Evolutionary conservation across 2,888 invertebrate species (phyloP).

Genomic region (Drosophila lutescens): DNA sequence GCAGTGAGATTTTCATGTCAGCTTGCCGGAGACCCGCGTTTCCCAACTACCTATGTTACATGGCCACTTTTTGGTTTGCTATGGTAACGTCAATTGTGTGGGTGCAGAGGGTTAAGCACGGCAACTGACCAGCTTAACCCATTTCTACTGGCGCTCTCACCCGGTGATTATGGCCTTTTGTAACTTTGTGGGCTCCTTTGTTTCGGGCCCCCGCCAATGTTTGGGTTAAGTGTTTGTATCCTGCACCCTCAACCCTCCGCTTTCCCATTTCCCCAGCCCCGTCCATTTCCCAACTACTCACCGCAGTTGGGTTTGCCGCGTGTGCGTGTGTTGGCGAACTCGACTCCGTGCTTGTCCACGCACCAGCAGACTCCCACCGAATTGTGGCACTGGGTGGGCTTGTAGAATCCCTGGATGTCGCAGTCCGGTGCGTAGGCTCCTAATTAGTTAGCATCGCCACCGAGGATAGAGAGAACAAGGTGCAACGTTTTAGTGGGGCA

Average conservation of each 20-base stretch:
- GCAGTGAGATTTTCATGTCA: not conserved
- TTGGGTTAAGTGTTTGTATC: slow-evolving; percentile 36
- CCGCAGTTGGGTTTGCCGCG: slow-evolving; percentile 92
- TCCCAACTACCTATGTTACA: not conserved
- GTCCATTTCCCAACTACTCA: slow-evolving; percentile 84
- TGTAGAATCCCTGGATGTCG: slow-evolving; percentile 94
- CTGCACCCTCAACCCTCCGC: not conserved
- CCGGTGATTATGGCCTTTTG: slow-evolving; percentile 23
- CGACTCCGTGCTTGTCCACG: slow-evolving; percentile 95
- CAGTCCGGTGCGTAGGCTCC: slow-evolving; percentile 92
- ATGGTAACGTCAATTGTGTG: not conserved
- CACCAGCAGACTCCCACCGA: slow-evolving; percentile 96
- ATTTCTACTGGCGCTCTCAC: not conserved
- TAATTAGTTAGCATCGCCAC: slow-evolving; percentile 76
- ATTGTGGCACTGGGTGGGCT: slow-evolving; percentile 93
- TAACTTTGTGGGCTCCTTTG: slow-evolving; percentile 23
- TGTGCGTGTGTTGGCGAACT: slow-evolving; percentile 93
- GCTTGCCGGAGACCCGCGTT: not conserved
- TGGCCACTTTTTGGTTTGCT: slow-evolving; percentile 1
- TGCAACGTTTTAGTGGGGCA: slow-evolving; percentile 69
- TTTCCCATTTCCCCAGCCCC: no score
- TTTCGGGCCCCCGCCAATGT: slow-evolving; percentile 23
- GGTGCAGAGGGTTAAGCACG: slow-evolving; percentile 3
- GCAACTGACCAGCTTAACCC: slow-evolving; percentile 28
- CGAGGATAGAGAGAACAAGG: slow-evolving; percentile 37